Conservation (phyloP, 2,113 vertebrate genomes). For the Hemicordylus capensis region DNA sequence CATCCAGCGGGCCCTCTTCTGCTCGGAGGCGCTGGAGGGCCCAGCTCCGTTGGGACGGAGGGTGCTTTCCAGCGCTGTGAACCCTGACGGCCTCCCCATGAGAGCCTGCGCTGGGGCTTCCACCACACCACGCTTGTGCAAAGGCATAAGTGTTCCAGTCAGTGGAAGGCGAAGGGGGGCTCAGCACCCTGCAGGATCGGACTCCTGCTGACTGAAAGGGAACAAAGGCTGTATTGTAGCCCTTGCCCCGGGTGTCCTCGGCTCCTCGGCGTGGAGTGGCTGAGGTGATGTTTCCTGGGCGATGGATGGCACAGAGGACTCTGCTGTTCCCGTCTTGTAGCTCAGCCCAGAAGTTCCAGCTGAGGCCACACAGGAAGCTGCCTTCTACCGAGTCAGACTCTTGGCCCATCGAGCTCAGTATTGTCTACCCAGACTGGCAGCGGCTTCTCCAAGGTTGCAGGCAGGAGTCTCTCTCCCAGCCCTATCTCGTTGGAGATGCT, state of each 20-base stretch:
- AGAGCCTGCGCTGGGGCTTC: background rate
- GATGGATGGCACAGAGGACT: background rate
- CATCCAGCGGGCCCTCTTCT: too few relatives aligned
- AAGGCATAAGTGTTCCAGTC: background rate
- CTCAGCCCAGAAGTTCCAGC: background rate
- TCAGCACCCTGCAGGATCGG: background rate
- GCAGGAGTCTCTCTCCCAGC: too few relatives aligned
- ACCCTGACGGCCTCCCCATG: background rate
- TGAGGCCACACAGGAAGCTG: background rate
- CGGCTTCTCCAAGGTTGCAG: too few relatives aligned
- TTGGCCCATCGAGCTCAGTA: too few relatives aligned
- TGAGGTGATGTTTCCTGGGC: background rate
- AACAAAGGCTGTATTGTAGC: background rate
- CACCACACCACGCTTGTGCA: too few relatives aligned
- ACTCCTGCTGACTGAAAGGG: background rate
- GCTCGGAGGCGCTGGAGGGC: too few relatives aligned
- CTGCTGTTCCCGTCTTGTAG: background rate
- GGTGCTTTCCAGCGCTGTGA: too few relatives aligned
- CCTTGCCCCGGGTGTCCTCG: background rate
- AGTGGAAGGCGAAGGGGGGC: too few relatives aligned
- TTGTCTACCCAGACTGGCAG: too few relatives aligned
- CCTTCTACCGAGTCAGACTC: too few relatives aligned
- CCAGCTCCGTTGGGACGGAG: too few relatives aligned
- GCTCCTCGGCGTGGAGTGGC: background rate
- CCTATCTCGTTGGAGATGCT: too few relatives aligned